A percentile compares a stretch with the other conserved stretches of the same genome.
Conservation (phyloP, 1,140 invertebrate species). For the Bombus picipes region DNA sequence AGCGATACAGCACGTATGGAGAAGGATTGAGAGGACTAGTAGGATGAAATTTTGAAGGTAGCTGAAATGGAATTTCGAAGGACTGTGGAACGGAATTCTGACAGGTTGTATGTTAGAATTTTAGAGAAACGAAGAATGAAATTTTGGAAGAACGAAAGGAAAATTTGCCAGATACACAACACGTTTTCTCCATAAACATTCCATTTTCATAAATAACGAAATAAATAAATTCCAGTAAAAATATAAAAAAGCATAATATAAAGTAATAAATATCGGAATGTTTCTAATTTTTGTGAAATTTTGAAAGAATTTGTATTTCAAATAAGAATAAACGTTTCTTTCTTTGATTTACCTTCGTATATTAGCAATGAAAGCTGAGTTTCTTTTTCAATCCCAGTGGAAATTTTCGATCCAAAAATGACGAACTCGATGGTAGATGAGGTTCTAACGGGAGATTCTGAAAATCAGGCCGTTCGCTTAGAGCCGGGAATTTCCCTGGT, state of each 20-base stretch:
- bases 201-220: background rate
- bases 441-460: background rate
- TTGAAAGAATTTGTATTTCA: background rate
- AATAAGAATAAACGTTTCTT: background rate
- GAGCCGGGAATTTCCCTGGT: conserved; percentile 31
- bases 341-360: background rate
- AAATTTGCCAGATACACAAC: background rate
- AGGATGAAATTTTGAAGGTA: conserved; percentile 1
- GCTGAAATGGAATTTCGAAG: conserved; percentile 12
- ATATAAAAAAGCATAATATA: background rate
- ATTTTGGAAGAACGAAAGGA: background rate
- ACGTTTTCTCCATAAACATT: background rate
- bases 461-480: conserved; percentile 11
- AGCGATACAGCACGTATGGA: background rate
- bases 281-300: background rate
- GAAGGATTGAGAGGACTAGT: background rate
- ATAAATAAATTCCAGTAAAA: background rate
- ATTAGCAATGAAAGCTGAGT: background rate
- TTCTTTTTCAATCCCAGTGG: background rate
- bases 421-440: background rate
- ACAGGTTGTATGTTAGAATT: background rate
- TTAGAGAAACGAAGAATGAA: background rate
- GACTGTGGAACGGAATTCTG: background rate
- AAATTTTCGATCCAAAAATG: background rate
- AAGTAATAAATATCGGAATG: background rate